A percentile compares a stretch with the other conserved stretches of the same genome.
Evolutionary conservation across 2,888 invertebrate species (phyloP).

Genomic region (Andrena praecox): DNA sequence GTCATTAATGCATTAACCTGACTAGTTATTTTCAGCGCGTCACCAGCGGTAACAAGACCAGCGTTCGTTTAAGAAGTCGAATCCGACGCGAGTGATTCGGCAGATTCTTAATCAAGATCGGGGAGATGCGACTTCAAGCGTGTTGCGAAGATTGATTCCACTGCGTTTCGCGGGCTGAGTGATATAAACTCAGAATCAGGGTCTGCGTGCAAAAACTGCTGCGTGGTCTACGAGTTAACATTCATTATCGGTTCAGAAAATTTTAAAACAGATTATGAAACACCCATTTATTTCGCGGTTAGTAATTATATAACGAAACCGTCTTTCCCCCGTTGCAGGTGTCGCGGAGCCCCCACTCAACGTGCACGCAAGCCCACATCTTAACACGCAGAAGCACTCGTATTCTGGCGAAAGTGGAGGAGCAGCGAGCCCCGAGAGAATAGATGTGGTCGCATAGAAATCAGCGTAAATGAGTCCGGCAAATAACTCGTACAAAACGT

Average conservation of each 20-base stretch:
- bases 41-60: constrained; percentile 55
- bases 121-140: constrained; percentile 19
- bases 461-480: neutral
- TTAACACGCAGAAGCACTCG: no score
- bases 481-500: neutral
- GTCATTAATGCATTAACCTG: constrained; percentile 53
- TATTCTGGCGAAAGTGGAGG: no score
- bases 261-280: no score
- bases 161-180: neutral
- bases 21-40: constrained; percentile 55
- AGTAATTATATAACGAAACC: no score
- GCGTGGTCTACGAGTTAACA: neutral
- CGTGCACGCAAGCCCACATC: no score
- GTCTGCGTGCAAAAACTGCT: neutral
- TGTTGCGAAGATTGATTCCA: constrained; percentile 42
- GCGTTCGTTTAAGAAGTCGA: constrained; percentile 43
- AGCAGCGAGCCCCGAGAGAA: no score
- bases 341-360: no score
- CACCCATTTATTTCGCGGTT: no score
- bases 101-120: constrained; percentile 46
- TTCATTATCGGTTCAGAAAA: no score
- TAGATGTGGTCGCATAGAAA: neutral
- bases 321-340: no score
- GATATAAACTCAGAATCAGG: constrained; percentile 5
- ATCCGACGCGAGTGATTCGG: constrained; percentile 49